phyloP scores from a whole-genome alignment of 2,888 invertebrate genomes.

The Mycalesis mineus region DNA sequence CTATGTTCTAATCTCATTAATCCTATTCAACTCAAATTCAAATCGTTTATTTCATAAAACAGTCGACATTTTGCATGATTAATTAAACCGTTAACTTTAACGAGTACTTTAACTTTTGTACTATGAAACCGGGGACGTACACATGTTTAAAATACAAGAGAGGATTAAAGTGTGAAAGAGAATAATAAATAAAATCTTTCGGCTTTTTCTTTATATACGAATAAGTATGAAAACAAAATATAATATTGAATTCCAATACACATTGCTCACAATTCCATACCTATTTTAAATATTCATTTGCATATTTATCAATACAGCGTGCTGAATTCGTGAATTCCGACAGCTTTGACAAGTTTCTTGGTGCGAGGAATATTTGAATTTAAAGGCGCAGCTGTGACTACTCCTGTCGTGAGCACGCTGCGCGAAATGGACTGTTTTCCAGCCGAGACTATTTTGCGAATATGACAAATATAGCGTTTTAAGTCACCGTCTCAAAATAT shows the following conservation, averaged over 20 bases:
- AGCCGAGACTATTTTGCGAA: no score
- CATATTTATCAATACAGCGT: conserved; percentile 6
- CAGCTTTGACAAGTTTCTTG: conserved; percentile 22
- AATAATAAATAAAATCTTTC: no score
- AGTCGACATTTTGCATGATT: background rate
- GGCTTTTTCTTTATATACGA: no score
- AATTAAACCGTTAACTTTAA: background rate
- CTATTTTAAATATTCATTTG: conserved; percentile 10
- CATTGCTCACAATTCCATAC: background rate
- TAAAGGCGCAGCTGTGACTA: conserved; percentile 28
- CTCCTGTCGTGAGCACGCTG: conserved; percentile 25
- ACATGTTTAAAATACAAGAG: no score
- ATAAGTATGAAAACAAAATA: no score
- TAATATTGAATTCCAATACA: background rate
- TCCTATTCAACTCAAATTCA: no score
- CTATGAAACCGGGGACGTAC: no score
- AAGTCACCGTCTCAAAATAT: conserved; percentile 23
- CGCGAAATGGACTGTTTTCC: conserved; percentile 20
- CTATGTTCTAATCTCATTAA: background rate
- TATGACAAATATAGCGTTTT: conserved; percentile 26
- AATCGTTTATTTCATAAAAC: no score
- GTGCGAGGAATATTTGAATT: conserved; percentile 23
- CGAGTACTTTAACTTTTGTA: no score
- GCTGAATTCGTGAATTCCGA: conserved; percentile 8
- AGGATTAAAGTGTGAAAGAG: no score